phyloP scores from a whole-genome alignment of 2,113 vertebrate species.

The Ciconia stormi region DNA sequence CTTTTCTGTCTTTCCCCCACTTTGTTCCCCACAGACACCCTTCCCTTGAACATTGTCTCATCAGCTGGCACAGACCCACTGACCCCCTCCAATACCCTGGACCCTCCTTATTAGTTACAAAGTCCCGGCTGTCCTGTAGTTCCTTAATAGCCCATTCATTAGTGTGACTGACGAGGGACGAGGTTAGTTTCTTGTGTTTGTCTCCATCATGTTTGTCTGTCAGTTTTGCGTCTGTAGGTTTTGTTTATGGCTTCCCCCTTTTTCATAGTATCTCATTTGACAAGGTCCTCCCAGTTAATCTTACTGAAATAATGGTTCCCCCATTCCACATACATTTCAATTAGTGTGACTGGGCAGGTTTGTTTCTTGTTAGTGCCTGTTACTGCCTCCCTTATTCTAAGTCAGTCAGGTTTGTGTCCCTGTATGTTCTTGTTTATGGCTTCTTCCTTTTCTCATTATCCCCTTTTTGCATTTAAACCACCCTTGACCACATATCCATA shows the following conservation, averaged over 20 bases:
- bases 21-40: background rate
- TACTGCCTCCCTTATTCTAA: background rate
- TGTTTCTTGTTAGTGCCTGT: background rate
- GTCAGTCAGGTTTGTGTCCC: too few species aligned
- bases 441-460: background rate
- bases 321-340: background rate
- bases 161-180: background rate
- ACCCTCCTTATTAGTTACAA: background rate
- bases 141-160: background rate
- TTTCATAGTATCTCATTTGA: background rate
- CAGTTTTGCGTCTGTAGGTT: background rate
- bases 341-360: background rate
- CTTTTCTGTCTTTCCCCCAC: background rate
- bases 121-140: background rate
- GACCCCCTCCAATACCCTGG: background rate
- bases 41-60: background rate
- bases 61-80: background rate
- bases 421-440: background rate
- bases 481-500: background rate
- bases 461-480: background rate
- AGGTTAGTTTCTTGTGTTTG: background rate
- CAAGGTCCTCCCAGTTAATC: background rate
- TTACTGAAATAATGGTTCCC: background rate
- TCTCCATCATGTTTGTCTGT: background rate
- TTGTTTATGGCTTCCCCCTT: background rate